These are phyloP conservation scores for Myotis daubentonii DNA, from an alignment of 2,797 vertebrate genomes.

Conservation along the genomic window DNA sequence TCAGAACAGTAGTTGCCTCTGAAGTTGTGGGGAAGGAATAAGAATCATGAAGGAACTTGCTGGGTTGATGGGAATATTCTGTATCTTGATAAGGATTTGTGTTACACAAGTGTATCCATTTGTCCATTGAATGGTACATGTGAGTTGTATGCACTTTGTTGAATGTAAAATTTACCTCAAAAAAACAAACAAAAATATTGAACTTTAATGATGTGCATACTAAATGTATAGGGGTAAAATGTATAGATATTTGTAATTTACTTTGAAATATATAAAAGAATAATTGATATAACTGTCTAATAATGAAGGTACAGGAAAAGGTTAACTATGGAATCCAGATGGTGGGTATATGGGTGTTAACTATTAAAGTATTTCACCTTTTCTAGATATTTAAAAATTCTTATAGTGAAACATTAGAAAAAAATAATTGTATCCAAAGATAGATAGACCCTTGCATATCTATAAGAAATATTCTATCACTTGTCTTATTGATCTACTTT, in stretches of 20 bases:
- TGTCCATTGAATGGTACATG: background rate
- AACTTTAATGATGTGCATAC: background rate
- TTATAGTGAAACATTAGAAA: background rate
- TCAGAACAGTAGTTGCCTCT: background rate
- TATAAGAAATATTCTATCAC: constrained; percentile 47
- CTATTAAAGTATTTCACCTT: background rate
- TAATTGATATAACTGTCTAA: background rate
- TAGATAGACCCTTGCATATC: constrained; percentile 7
- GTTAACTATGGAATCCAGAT: background rate
- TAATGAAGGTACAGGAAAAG: constrained; percentile 7
- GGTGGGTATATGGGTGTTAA: background rate
- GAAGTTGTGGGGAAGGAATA: background rate
- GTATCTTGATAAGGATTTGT: background rate
- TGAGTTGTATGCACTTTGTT: background rate
- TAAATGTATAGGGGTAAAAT: background rate
- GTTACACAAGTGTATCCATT: background rate
- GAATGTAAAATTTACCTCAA: constrained; percentile 19
- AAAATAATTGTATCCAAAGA: background rate
- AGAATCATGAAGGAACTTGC: background rate
- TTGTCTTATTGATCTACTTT: constrained; percentile 12
- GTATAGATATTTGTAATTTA: background rate
- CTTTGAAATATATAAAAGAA: constrained; percentile 30
- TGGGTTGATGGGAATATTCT: background rate
- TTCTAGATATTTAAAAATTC: constrained; percentile 17
- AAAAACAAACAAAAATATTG: background rate